These are phyloP conservation scores for Pedionomus torquatus DNA, from an alignment of 2,113 vertebrate genomes.

Conservation along the genomic window DNA sequence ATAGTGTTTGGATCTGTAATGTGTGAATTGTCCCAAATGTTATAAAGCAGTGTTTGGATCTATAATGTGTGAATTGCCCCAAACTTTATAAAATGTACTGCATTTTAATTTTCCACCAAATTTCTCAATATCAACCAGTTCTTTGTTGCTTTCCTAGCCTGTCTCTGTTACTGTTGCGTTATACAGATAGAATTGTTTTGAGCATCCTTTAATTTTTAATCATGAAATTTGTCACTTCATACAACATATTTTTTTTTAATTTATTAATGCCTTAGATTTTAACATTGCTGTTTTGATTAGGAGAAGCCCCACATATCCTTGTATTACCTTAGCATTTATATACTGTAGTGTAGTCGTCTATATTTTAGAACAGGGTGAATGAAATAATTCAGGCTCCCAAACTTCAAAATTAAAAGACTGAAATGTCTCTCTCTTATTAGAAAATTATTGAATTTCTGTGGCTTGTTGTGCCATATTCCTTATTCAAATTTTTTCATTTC, in stretches of 20 bases:
- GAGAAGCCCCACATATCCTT: neutral
- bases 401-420: constrained; percentile 64
- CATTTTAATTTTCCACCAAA: neutral
- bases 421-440: constrained; percentile 57
- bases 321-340: neutral
- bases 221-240: neutral
- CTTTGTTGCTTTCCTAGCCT: neutral
- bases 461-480: constrained; percentile 61
- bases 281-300: neutral
- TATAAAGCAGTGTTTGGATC: neutral
- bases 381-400: constrained; percentile 43
- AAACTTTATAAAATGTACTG: neutral
- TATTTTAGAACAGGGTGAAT: neutral
- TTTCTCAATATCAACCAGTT: neutral
- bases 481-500: constrained; percentile 60
- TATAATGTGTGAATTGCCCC: neutral
- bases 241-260: neutral
- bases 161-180: neutral
- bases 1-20: neutral
- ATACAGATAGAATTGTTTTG: neutral
- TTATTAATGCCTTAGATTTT: neutral
- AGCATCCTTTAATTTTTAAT: neutral
- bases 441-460: constrained; percentile 69
- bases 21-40: neutral
- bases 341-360: neutral